Percentiles rank a stretch among this genome's conserved stretches.
Conservation (phyloP, 2,113 vertebrate genomes). For the Elgaria multicarinata region DNA sequence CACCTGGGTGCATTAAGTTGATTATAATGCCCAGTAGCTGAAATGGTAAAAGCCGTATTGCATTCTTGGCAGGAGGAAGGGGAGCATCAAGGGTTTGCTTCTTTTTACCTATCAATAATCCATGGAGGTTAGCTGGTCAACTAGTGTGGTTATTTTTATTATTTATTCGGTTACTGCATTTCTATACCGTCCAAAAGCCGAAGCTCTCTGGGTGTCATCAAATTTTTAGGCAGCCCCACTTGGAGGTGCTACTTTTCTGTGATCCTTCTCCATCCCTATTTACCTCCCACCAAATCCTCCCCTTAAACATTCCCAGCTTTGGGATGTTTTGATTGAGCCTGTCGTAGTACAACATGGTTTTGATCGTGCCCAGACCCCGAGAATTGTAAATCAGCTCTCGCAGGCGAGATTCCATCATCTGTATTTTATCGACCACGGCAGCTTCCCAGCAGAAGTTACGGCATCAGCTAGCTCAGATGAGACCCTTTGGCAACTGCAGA, state of each 20-base stretch:
- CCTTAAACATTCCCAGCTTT: not conserved
- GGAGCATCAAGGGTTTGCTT: not conserved
- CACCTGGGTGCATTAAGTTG: not conserved
- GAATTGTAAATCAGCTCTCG: not conserved
- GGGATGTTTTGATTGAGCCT: not conserved
- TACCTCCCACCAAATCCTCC: not conserved
- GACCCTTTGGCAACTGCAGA: not conserved
- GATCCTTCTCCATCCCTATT: not conserved
- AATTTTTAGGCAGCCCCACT: not conserved
- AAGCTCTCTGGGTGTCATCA: too few species aligned
- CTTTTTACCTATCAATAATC: not conserved
- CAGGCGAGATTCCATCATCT: not conserved
- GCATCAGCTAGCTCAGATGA: not conserved
- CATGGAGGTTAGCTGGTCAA: not conserved
- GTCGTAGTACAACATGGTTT: not conserved
- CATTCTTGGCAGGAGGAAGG: not conserved
- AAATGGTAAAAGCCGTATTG: too few species aligned
- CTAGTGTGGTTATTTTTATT: conserved; percentile 25
- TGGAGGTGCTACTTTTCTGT: not conserved
- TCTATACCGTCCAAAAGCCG: too few species aligned
- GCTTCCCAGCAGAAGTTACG: not conserved
- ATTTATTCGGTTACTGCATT: too few species aligned
- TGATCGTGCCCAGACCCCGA: not conserved
- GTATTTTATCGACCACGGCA: not conserved
- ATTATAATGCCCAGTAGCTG: not conserved